These are phyloP conservation scores for Styela clava DNA, from an alignment of 23 tunicate species.

Conservation along the genomic window DNA sequence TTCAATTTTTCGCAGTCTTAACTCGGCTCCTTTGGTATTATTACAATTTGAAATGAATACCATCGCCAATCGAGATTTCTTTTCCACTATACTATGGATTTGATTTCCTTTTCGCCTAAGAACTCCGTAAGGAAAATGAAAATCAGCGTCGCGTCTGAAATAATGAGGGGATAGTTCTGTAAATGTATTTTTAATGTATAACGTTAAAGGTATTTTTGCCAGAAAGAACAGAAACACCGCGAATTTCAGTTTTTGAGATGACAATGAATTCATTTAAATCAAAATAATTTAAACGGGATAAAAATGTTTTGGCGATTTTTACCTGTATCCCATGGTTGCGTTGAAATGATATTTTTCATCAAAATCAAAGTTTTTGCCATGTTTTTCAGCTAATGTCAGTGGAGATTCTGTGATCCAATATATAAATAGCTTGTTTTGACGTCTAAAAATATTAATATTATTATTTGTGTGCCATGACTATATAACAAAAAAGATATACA, in stretches of 20 bases:
- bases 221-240: too few relatives aligned
- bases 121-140: background rate
- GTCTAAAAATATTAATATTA: too few relatives aligned
- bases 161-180: too few relatives aligned
- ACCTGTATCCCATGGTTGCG: background rate
- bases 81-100: background rate
- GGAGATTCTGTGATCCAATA: background rate
- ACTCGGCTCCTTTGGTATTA: background rate
- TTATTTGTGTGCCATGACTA: too few relatives aligned
- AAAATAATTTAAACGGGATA: too few relatives aligned
- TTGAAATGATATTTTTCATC: background rate
- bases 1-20: background rate
- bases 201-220: too few relatives aligned
- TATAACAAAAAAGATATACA: too few relatives aligned
- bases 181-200: too few relatives aligned
- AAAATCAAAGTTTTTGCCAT: background rate
- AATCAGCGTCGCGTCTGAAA: background rate
- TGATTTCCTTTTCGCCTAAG: background rate
- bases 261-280: too few relatives aligned
- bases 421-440: background rate
- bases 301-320: too few relatives aligned
- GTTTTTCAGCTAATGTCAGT: background rate
- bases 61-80: constrained; percentile 1
- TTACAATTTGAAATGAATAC: constrained; percentile 19
- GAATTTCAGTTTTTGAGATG: too few relatives aligned